phyloP scores from a whole-genome alignment of 2,113 vertebrate species.

The Thalassoma bifasciatum region DNA sequence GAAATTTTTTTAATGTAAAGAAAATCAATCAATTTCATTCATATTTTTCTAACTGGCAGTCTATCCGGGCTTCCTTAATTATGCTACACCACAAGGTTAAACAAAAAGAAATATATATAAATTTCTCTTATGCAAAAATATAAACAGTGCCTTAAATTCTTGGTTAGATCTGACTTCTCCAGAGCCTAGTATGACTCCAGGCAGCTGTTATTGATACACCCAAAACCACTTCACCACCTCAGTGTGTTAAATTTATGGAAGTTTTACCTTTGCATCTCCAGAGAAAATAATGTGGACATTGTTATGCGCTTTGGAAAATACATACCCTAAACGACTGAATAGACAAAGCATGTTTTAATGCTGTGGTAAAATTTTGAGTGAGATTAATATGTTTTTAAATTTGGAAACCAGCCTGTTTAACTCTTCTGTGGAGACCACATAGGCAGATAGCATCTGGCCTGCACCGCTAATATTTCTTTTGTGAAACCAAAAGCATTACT shows the following conservation, averaged over 20 bases:
- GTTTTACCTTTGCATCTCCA: slow-evolving; percentile 6
- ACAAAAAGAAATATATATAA: too few species aligned
- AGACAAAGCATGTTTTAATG: slow-evolving; percentile 28
- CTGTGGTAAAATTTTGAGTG: slow-evolving; percentile 40
- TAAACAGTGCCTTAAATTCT: too few species aligned
- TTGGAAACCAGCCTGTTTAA: slow-evolving; percentile 49
- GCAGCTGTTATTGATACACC: neutral
- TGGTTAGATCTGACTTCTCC: neutral
- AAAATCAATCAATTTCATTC: too few species aligned
- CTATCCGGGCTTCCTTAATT: too few species aligned
- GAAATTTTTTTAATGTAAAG: too few species aligned
- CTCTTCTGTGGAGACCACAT: slow-evolving; percentile 43
- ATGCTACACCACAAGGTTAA: too few species aligned
- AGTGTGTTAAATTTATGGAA: neutral
- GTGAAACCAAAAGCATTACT: slow-evolving; percentile 72
- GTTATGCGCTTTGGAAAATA: slow-evolving; percentile 6
- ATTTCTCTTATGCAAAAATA: too few species aligned
- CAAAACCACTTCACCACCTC: neutral
- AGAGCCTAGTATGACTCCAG: too few species aligned
- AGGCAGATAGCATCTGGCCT: slow-evolving; percentile 62
- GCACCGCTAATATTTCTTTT: slow-evolving; percentile 77
- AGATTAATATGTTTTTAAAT: slow-evolving; percentile 72
- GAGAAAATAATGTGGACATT: neutral
- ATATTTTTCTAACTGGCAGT: too few species aligned
- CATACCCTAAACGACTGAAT: slow-evolving; percentile 20